Base-by-base conservation (phyloP, 2,797 vertebrate genomes). In the Petrocephalus schoutedeni region DNA sequence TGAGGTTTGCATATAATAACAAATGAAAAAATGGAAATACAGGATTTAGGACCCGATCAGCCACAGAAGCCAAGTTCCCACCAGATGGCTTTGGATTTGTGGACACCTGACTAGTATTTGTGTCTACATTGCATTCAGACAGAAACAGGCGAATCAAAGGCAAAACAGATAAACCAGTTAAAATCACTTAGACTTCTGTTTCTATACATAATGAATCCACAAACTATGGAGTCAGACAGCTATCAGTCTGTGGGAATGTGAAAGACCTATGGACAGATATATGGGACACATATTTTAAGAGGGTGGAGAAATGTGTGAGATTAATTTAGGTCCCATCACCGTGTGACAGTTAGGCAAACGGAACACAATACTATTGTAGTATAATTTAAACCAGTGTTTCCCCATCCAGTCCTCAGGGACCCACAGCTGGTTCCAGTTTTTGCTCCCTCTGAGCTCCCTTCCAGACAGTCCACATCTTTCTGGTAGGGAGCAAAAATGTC, bases 1-100 rank as follows among this genome's bases (percentile, higher is more conserved):
- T 89, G 93, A 92, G 92, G 91, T 28, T 12, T 28, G 21, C 21
- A 28, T 64, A 64, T 28, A 28, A 64, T 21, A 61, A 23, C 59
- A 61, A 61, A 61, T 61, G n/a, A 23, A 61, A 61, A 61, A 9
- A 23, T 0, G 8, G 8, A 23, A 61, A 9, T 61, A 61, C 59
- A 23, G 21, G n/a, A 61, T 61, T 61, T 9, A 61, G 58, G 58
- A 2, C 21, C 21, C 2, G 9, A 28, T 10, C 21, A 28, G 9
- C 61, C 21, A 28, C 61, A 58, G 84, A 54, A 74, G 86, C 64
- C 61, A 85, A 87, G 80, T 87, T 64, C 19, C 87, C 51, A 88
- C 87, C 12, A 53, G 74, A 71, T 45, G 58, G 28, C 84, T n/a
- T 77, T 53, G 61, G 51, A 59, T 87, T 89, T 85, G 54, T 71